Conservation (phyloP, 2,113 vertebrate species). For the Sorex fumeus region DNA sequence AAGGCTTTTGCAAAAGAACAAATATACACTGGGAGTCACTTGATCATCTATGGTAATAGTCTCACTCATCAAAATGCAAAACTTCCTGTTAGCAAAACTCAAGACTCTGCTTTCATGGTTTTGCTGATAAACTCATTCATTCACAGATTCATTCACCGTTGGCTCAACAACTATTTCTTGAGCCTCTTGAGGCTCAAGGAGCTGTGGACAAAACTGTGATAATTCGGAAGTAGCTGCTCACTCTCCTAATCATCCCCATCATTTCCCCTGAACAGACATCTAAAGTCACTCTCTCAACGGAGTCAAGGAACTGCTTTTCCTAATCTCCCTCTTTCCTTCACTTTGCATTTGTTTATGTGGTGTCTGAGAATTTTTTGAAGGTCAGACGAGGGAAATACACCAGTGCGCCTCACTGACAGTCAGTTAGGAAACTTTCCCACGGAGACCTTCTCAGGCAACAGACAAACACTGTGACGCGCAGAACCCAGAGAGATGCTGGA, state of each 20-base stretch:
- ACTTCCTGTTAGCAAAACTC: background rate
- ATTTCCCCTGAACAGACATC: background rate
- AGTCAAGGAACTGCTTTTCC: background rate
- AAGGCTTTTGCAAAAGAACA: background rate
- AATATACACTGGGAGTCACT: background rate
- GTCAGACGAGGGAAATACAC: background rate
- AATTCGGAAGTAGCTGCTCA: background rate
- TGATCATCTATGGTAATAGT: background rate
- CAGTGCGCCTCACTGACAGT: background rate
- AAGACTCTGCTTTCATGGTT: too few relatives aligned
- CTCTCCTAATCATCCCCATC: background rate
- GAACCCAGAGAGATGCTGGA: background rate
- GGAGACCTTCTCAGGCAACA: background rate
- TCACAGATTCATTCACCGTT: background rate
- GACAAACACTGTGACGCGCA: background rate
- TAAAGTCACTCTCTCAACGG: background rate
- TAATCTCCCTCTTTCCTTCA: background rate
- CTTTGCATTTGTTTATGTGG: fast-evolving
- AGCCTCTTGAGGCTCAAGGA: background rate
- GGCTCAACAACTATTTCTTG: too few relatives aligned
- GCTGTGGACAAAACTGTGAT: background rate
- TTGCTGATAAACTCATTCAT: background rate
- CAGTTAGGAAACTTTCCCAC: background rate
- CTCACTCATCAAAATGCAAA: background rate
- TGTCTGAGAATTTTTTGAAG: background rate